phyloP scores from a whole-genome alignment of 2,113 vertebrate genomes.

The Sapayoa aenigma region DNA sequence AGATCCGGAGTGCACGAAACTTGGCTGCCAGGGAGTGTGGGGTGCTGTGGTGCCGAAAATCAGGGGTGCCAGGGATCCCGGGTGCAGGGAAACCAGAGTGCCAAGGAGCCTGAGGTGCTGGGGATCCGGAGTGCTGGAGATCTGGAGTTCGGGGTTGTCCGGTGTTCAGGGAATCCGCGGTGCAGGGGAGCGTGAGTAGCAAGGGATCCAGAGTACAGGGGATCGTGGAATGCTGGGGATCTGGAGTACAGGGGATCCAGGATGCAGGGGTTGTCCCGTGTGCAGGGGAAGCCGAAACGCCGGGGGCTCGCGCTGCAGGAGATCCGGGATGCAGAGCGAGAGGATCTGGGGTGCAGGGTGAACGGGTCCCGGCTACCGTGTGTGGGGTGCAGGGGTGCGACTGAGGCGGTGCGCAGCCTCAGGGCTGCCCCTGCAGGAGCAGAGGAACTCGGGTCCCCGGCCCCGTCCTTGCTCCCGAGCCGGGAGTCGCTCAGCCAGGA shows the following conservation, averaged over 20 bases:
- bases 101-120: neutral
- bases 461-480: neutral
- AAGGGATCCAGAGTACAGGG: too few relatives aligned
- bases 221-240: too few relatives aligned
- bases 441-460: neutral
- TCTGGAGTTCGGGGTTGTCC: neutral
- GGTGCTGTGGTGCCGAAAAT: neutral
- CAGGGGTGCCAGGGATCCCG: too few relatives aligned
- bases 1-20: neutral
- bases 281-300: too few relatives aligned
- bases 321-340: neutral
- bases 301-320: too few relatives aligned
- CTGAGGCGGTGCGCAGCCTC: neutral
- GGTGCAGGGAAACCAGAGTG: neutral
- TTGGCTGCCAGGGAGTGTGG: neutral
- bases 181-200: neutral
- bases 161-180: neutral
- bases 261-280: rapidly evolving
- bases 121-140: neutral
- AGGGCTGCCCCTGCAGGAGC: neutral
- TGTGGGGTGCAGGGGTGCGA: neutral
- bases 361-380: neutral
- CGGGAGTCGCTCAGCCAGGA: neutral
- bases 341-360: neutral
- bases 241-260: neutral